A percentile compares a stretch with the other conserved stretches of the same genome.
Conservation (phyloP, 2,888 invertebrate genomes). For the Scaeva pyrastri region DNA sequence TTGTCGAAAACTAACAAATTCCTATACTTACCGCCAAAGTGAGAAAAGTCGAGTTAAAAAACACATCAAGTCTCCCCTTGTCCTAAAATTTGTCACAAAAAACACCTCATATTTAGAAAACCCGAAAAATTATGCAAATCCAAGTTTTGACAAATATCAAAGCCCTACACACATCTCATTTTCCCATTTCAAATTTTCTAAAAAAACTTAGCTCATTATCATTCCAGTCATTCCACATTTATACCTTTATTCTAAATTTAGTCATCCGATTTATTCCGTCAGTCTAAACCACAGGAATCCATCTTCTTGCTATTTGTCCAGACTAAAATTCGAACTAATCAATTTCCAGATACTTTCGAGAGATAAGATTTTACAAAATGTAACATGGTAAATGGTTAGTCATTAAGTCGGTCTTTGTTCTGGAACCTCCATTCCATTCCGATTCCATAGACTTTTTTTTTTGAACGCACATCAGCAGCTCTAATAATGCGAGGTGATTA, state of each 20-base stretch:
- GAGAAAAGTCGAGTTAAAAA: no score
- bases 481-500: constrained; percentile 12
- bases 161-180: neutral
- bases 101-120: no score
- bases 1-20: no score
- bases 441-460: neutral
- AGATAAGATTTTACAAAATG: constrained; percentile 41
- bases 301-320: constrained; percentile 44
- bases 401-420: constrained; percentile 12
- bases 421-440: neutral
- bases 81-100: no score
- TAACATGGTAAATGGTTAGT: constrained; percentile 28
- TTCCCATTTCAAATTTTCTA: neutral
- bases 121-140: no score
- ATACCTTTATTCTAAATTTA: constrained; percentile 21
- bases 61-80: no score
- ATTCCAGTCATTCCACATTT: no score
- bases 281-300: constrained; percentile 15
- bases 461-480: neutral
- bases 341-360: constrained; percentile 39
- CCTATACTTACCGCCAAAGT: no score
- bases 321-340: constrained; percentile 44
- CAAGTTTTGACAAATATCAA: neutral
- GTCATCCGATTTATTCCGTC: constrained; percentile 30
- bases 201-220: no score